A percentile compares a stretch with the other conserved stretches of the same genome.
Evolutionary conservation across 2,888 invertebrate species (phyloP).

Genomic region (Platycheirus rosarum): DNA sequence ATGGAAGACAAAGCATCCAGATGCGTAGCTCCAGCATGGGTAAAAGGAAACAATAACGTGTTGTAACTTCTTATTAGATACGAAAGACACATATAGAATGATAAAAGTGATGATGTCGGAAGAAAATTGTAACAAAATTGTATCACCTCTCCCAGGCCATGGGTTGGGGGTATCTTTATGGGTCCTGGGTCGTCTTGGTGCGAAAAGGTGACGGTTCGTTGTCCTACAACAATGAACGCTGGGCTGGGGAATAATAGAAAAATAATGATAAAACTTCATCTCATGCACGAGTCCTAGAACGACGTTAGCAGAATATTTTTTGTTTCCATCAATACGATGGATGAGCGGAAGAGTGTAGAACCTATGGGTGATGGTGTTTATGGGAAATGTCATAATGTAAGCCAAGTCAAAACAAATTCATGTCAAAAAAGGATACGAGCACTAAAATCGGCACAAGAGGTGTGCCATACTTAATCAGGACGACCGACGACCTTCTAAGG

Average conservation of each 20-base stretch:
- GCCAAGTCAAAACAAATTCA: constrained; percentile 67
- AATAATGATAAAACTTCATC: constrained; percentile 68
- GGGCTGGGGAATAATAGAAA: constrained; percentile 33
- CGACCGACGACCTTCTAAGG: constrained; percentile 29
- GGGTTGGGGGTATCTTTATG: neutral
- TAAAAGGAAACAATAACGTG: constrained; percentile 70
- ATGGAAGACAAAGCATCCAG: constrained; percentile 28
- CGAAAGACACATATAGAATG: constrained; percentile 70
- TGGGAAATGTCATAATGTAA: constrained; percentile 23
- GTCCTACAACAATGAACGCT: constrained; percentile 44
- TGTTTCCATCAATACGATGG: constrained; percentile 53
- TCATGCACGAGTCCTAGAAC: constrained; percentile 26
- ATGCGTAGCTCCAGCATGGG: constrained; percentile 1
- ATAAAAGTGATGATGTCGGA: constrained; percentile 71
- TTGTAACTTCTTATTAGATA: constrained; percentile 73
- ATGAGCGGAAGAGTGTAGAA: neutral
- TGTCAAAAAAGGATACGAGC: constrained; percentile 57
- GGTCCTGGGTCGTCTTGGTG: constrained; percentile 15
- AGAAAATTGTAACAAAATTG: constrained; percentile 69
- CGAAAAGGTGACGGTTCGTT: constrained; percentile 32
- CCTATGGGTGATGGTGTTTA: constrained; percentile 17
- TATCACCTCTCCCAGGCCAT: constrained; percentile 28
- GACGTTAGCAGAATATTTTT: constrained; percentile 46
- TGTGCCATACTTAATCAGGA: constrained; percentile 44
- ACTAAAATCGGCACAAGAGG: constrained; percentile 33